Conservation (phyloP, 2,797 vertebrate species). For the Scyliorhinus canicula region DNA sequence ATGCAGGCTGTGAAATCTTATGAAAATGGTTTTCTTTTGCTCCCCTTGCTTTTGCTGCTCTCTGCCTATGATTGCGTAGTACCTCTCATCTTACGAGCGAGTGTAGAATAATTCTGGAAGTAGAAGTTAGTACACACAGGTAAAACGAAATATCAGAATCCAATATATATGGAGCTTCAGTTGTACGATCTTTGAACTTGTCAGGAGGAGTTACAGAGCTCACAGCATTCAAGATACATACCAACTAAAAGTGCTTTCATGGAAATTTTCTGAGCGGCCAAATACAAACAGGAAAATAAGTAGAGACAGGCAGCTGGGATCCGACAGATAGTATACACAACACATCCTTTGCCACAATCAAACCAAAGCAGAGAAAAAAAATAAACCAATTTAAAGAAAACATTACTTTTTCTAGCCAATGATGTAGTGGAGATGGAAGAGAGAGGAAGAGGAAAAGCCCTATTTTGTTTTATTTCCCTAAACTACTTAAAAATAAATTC, state of each 20-base stretch:
- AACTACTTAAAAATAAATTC: background rate
- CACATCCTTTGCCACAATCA: background rate
- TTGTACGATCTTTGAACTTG: background rate
- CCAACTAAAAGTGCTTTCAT: background rate
- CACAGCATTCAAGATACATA: background rate
- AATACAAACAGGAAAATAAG: constrained; percentile 45
- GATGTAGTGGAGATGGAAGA: constrained; percentile 42
- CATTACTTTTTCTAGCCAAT: background rate
- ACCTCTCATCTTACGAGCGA: background rate
- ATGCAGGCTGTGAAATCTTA: background rate
- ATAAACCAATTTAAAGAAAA: constrained; percentile 9
- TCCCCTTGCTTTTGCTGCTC: background rate
- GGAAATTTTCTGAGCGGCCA: constrained; percentile 36
- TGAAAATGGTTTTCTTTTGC: background rate
- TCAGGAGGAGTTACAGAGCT: background rate
- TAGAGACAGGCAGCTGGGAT: constrained; percentile 39
- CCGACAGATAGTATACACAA: constrained; percentile 2
- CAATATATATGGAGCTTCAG: background rate
- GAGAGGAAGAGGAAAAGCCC: constrained; percentile 38
- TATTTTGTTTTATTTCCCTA: constrained; percentile 24
- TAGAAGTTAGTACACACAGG: background rate
- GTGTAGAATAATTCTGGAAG: background rate
- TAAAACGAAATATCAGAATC: background rate
- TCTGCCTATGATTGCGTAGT: no score
- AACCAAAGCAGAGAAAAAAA: background rate